A percentile compares a stretch with the other conserved stretches of the same genome.
phyloP scores from a whole-genome alignment of 2,888 invertebrate genomes.

The Cerastis leucographa region DNA sequence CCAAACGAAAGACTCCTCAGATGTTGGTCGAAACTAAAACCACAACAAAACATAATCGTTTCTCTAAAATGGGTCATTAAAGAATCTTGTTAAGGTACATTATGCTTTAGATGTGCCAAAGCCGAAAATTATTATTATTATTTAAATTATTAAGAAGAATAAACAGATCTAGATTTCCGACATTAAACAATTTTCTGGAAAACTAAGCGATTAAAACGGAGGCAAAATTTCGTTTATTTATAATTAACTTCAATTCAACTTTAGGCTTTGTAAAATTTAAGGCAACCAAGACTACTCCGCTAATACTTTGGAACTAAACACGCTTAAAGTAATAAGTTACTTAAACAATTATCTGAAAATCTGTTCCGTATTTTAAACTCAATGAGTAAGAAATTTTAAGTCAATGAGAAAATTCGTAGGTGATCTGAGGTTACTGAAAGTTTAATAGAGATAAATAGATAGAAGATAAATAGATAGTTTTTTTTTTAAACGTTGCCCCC shows the following conservation, averaged over 20 bases:
- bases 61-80: too few species aligned
- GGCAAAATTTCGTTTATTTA: constrained; percentile 22
- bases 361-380: constrained; percentile 38
- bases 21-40: too few species aligned
- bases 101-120: neutral
- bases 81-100: too few species aligned
- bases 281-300: constrained; percentile 35
- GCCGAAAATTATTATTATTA: too few species aligned
- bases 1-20: too few species aligned
- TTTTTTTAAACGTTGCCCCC: too few species aligned
- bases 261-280: constrained; percentile 33
- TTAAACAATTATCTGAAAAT: constrained; percentile 36
- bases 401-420: neutral
- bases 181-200: neutral
- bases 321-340: constrained; percentile 36
- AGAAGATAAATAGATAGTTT: too few species aligned
- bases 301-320: constrained; percentile 56
- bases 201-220: constrained; percentile 6
- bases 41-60: too few species aligned
- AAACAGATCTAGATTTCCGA: neutral
- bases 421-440: too few species aligned
- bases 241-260: constrained; percentile 46
- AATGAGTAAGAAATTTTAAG: constrained; percentile 23
- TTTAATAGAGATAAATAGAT: too few species aligned
- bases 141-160: too few species aligned